A percentile compares a stretch with the other conserved stretches of the same genome.
These are phyloP conservation scores for Stylophora pistillata DNA, from an alignment of 64 coral and sea anemone genomes.

Conservation along the genomic window DNA sequence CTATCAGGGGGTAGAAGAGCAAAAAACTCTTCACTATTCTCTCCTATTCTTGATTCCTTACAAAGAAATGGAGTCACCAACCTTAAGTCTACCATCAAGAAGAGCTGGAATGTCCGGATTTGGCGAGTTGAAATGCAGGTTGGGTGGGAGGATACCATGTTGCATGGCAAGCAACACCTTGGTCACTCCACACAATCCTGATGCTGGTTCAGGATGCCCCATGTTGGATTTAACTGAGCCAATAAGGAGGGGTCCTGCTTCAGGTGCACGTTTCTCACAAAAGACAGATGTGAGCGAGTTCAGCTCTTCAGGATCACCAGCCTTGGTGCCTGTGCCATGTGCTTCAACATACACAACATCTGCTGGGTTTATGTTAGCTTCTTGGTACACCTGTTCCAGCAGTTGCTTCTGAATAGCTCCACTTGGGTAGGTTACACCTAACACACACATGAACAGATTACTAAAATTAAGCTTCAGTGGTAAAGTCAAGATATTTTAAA, in stretches of 20 bases:
- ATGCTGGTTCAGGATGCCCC: constrained; percentile 82
- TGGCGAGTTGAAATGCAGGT: constrained; percentile 72
- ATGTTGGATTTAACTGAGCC: constrained; percentile 91
- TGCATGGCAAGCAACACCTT: constrained; percentile 89
- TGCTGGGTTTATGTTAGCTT: constrained; percentile 75
- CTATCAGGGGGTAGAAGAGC: too few relatives aligned
- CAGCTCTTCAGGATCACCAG: constrained; percentile 80
- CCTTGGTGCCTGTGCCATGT: constrained; percentile 86
- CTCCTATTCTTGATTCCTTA: too few relatives aligned
- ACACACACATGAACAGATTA: not conserved
- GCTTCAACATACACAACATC: constrained; percentile 79
- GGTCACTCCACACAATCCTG: constrained; percentile 71
- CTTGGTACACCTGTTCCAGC: constrained; percentile 74
- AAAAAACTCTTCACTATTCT: too few relatives aligned
- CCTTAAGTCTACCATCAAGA: constrained; percentile 87
- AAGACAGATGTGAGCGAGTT: constrained; percentile 75
- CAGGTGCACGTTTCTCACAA: constrained; percentile 41
- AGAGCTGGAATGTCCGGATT: constrained; percentile 75
- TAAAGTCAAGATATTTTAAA: too few relatives aligned
- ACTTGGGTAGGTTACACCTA: constrained; percentile 89
- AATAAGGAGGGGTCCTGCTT: constrained; percentile 52
- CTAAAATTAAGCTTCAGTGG: too few relatives aligned
- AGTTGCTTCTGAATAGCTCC: constrained; percentile 81
- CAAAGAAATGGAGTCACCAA: not conserved
- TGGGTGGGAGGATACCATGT: constrained; percentile 67